Evolutionary conservation across 1,140 invertebrate species (phyloP).

Genomic region (Meloidogyne exigua): DNA sequence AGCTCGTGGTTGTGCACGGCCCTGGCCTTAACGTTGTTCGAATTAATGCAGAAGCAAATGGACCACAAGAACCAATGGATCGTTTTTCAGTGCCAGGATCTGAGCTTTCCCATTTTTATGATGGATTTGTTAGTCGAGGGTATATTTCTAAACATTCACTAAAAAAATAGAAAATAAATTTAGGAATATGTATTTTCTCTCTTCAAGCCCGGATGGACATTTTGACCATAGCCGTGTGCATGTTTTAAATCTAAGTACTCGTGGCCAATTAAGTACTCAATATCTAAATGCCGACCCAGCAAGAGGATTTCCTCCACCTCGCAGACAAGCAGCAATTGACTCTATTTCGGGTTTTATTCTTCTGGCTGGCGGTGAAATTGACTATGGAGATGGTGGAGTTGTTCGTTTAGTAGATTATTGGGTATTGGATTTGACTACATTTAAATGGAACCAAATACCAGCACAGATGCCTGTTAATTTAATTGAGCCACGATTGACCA

Average conservation of each 20-base stretch:
- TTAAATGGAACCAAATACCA: conserved; percentile 61
- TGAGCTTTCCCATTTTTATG: conserved; percentile 61
- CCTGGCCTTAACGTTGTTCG: conserved; percentile 54
- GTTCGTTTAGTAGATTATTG: conserved; percentile 58
- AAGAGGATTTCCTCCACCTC: conserved; percentile 53
- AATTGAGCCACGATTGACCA: conserved; percentile 60
- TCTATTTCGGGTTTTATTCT: conserved; percentile 58
- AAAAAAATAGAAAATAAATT: conserved; percentile 13
- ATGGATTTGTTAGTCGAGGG: conserved; percentile 61
- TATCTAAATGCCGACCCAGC: conserved; percentile 52
- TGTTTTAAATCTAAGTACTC: conserved; percentile 45
- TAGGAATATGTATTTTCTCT: conserved; percentile 57
- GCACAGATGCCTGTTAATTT: conserved; percentile 60
- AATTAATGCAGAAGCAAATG: conserved; percentile 47
- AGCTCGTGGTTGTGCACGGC: conserved; percentile 56
- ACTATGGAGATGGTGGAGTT: conserved; percentile 57
- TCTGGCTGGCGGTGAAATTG: conserved; percentile 60
- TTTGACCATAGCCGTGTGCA: conserved; percentile 61
- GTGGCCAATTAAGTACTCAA: conserved; percentile 58
- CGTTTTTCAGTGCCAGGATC: conserved; percentile 55
- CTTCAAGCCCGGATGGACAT: conserved; percentile 57
- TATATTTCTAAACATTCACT: conserved; percentile 34
- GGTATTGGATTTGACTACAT: conserved; percentile 56
- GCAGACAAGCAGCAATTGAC: conserved; percentile 60
- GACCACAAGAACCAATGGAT: conserved; percentile 50